Conservation (phyloP, 1,140 invertebrate species). For the Trachelipus rathkii region DNA sequence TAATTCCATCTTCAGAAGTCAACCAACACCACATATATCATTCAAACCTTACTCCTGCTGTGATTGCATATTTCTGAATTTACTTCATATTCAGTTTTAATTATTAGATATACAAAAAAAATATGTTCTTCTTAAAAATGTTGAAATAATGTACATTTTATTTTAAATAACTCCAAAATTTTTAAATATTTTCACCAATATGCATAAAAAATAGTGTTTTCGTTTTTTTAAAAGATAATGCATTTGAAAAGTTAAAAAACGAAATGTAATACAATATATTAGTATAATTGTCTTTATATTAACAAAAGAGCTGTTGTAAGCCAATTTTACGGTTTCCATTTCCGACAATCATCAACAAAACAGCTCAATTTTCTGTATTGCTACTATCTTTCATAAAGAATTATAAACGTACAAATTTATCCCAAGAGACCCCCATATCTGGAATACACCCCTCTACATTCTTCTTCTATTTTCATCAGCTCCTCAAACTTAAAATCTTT, state of each 20-base stretch:
- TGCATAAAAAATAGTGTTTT: slow-evolving; percentile 8
- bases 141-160: neutral
- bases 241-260: neutral
- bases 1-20: no score
- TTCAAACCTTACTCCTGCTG: no score
- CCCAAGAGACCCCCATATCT: neutral
- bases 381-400: neutral
- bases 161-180: neutral
- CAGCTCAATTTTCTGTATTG: neutral
- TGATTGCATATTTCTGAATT: no score
- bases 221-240: neutral
- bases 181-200: neutral
- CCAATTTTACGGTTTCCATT: neutral
- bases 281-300: neutral
- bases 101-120: no score
- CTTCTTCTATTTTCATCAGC: no score
- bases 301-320: neutral
- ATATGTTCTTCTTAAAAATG: no score
- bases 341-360: neutral
- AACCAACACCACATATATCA: no score
- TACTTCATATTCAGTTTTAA: no score
- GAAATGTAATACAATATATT: neutral
- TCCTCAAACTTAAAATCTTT: no score
- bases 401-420: neutral
- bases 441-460: no score